Conservation (phyloP, 2,888 invertebrate species). For the Craniophora ligustri region DNA sequence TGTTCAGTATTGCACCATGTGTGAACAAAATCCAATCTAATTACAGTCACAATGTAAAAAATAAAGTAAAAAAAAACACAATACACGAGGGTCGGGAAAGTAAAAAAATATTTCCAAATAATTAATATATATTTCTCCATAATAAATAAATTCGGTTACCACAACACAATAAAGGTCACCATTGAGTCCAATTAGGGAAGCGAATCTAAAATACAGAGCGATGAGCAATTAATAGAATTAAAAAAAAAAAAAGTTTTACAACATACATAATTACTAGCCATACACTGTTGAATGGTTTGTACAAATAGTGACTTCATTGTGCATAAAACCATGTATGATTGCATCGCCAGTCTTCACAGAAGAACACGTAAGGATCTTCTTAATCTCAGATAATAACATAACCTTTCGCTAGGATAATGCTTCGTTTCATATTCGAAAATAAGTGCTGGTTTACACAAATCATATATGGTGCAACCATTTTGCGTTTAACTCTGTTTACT, state of each 20-base stretch:
- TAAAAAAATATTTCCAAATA: constrained; percentile 58
- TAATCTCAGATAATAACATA: constrained; percentile 73
- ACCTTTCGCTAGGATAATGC: constrained; percentile 49
- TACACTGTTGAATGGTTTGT: constrained; percentile 76
- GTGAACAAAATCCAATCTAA: constrained; percentile 77
- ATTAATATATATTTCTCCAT: constrained; percentile 58
- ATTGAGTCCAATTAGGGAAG: constrained; percentile 66
- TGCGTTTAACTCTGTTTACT: too few species aligned
- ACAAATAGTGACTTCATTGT: constrained; percentile 87
- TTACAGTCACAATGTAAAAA: constrained; percentile 68
- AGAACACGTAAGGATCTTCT: constrained; percentile 75
- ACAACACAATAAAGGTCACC: constrained; percentile 85
- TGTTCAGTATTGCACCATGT: constrained; percentile 87
- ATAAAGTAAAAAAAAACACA: constrained; percentile 54
- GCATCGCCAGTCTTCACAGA: constrained; percentile 81
- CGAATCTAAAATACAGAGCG: constrained; percentile 47
- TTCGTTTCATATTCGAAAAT: constrained; percentile 41
- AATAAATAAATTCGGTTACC: constrained; percentile 76
- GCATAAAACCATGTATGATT: constrained; percentile 70
- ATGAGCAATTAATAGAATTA: constrained; percentile 63
- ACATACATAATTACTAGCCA: constrained; percentile 61
- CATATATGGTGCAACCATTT: not conserved
- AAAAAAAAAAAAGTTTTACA: constrained; percentile 55
- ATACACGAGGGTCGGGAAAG: constrained; percentile 54
- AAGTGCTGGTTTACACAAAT: constrained; percentile 34